A percentile compares a stretch with the other conserved stretches of the same genome.
These are phyloP conservation scores for Lonchura striata DNA, from an alignment of 2,113 vertebrate genomes.

Conservation along the genomic window DNA sequence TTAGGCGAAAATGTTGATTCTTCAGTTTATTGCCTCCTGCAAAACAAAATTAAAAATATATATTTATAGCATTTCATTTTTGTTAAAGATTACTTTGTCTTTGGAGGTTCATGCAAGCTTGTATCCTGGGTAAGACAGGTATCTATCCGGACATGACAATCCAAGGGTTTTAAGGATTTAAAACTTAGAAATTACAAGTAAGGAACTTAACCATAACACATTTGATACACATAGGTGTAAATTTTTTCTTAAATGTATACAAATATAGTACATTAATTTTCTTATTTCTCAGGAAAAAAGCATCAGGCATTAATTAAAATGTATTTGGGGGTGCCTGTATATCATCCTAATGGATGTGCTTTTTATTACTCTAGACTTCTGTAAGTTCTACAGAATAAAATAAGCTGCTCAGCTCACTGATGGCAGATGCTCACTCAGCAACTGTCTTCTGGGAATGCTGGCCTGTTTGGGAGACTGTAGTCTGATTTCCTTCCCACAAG, in stretches of 20 bases:
- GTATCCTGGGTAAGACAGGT: not conserved
- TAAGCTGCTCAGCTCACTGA: not conserved
- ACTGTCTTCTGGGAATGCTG: not conserved
- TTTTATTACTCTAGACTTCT: not conserved
- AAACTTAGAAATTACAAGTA: not conserved
- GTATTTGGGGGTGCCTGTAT: not conserved
- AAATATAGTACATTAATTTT: not conserved
- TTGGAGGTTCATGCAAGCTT: not conserved
- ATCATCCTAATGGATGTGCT: not conserved
- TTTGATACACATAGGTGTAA: not conserved
- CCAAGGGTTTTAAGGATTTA: not conserved
- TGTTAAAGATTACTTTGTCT: conserved; percentile 43
- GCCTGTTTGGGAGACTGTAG: not conserved
- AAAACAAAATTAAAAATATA: conserved; percentile 35
- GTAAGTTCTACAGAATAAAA: not conserved
- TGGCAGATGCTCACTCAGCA: not conserved
- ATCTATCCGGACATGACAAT: not conserved
- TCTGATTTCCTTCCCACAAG: conserved; percentile 49
- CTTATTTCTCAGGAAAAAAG: not conserved
- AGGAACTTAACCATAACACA: not conserved
- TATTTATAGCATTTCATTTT: not conserved
- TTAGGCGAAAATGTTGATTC: conserved; percentile 88
- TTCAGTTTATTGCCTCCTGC: conserved; percentile 90
- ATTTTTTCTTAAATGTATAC: not conserved
- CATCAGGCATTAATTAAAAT: not conserved